Conservation (phyloP, 2,888 invertebrate genomes). For the Thereva nobilitata region DNA sequence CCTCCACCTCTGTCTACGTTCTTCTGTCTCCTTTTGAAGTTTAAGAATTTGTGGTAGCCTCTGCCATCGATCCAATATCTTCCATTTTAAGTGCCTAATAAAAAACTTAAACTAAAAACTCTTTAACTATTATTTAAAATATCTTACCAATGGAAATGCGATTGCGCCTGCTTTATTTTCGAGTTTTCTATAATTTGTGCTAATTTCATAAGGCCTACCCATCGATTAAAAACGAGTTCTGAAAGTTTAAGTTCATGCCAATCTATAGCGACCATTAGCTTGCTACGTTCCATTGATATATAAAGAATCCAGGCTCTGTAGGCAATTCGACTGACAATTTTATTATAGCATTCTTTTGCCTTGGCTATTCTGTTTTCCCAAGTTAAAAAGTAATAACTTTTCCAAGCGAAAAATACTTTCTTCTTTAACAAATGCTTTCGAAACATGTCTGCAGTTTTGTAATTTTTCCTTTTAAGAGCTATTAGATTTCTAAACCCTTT, state of each 20-base stretch:
- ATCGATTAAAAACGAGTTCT: constrained; percentile 61
- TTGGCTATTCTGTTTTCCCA: constrained; percentile 62
- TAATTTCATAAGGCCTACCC: constrained; percentile 59
- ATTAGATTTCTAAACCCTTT: constrained; percentile 54
- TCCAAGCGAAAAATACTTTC: constrained; percentile 62
- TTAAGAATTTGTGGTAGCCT: constrained; percentile 67
- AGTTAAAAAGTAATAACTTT: constrained; percentile 60
- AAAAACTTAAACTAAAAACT: constrained; percentile 1
- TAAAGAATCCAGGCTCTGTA: constrained; percentile 60
- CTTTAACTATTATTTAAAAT: constrained; percentile 3
- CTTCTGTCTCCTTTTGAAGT: constrained; percentile 69
- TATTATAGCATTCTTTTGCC: constrained; percentile 63
- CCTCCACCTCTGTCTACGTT: constrained; percentile 70
- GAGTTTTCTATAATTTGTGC: constrained; percentile 59
- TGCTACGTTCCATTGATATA: constrained; percentile 54
- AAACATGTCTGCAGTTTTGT: constrained; percentile 59
- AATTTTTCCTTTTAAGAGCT: constrained; percentile 53
- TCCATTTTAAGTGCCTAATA: constrained; percentile 57
- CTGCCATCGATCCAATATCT: constrained; percentile 65
- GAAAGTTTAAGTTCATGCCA: constrained; percentile 68
- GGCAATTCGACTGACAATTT: constrained; percentile 58
- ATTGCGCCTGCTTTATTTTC: constrained; percentile 57
- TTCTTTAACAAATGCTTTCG: constrained; percentile 60
- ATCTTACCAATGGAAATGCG: constrained; percentile 56
- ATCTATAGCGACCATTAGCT: constrained; percentile 73